Conservation (phyloP, 1,140 invertebrate genomes). For the Onthophagus taurus region DNA sequence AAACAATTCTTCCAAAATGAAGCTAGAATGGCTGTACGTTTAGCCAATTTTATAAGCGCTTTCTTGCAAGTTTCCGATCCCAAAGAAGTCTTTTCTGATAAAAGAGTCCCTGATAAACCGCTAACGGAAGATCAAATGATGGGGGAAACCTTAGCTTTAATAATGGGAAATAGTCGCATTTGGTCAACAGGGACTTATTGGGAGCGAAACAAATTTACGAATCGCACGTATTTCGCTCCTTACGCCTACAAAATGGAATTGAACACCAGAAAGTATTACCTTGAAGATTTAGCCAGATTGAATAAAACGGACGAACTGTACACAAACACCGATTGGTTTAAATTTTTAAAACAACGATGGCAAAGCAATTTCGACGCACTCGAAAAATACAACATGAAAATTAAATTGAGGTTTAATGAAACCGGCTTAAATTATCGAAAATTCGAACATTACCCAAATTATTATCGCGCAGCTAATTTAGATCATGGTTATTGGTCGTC, state of each 20-base stretch:
- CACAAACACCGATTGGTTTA: slow-evolving; percentile 77
- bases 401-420: slow-evolving; percentile 83
- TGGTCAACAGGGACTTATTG: slow-evolving; percentile 89
- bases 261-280: slow-evolving; percentile 73
- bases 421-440: slow-evolving; percentile 70
- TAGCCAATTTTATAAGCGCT: slow-evolving; percentile 91
- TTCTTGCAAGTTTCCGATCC: slow-evolving; percentile 87
- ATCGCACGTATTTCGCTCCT: slow-evolving; percentile 86
- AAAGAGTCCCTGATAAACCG: slow-evolving; percentile 75
- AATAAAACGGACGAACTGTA: slow-evolving; percentile 72
- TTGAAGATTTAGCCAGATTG: slow-evolving; percentile 78
- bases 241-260: slow-evolving; percentile 82
- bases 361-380: slow-evolving; percentile 85
- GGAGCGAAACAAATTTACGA: slow-evolving; percentile 93
- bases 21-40: slow-evolving; percentile 86
- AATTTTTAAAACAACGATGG: slow-evolving; percentile 85
- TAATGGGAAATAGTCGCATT: slow-evolving; percentile 84
- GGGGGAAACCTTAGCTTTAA: slow-evolving; percentile 81
- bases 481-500: slow-evolving; percentile 87
- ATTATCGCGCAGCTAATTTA: slow-evolving; percentile 76
- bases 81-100: slow-evolving; percentile 88
- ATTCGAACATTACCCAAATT: slow-evolving; percentile 85
- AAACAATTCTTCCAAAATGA: slow-evolving; percentile 87
- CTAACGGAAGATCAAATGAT: slow-evolving; percentile 92
- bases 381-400: slow-evolving; percentile 87